Evolutionary conservation across 1,140 invertebrate species (phyloP).

Genomic region (Bathynomus jamesi): DNA sequence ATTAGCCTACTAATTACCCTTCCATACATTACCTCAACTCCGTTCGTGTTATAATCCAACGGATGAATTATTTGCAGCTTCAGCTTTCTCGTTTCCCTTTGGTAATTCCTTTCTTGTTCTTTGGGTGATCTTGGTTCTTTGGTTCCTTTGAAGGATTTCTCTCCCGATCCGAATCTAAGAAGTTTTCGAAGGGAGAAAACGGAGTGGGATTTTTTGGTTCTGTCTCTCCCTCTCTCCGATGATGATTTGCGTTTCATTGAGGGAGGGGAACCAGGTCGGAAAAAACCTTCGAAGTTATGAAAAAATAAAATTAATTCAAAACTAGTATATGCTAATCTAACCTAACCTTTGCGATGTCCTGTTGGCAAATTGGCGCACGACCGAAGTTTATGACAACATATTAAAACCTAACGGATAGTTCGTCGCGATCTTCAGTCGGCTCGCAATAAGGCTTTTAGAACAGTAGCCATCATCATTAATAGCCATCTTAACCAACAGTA

Average conservation of each 20-base stretch:
- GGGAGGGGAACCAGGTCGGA: slow-evolving; percentile 31
- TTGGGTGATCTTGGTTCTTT: slow-evolving; percentile 3
- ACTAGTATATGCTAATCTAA: no score
- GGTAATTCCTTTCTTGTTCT: slow-evolving; percentile 38
- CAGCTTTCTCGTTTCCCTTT: slow-evolving; percentile 34
- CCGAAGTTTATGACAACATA: no score
- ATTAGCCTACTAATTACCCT: no score
- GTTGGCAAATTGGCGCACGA: no score
- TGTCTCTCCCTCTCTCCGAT: slow-evolving; percentile 12
- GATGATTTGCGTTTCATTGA: slow-evolving; percentile 1
- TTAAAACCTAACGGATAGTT: no score
- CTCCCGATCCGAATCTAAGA: slow-evolving; percentile 59
- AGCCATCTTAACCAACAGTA: no score
- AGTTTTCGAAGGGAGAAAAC: slow-evolving; percentile 75
- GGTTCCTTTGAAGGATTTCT: slow-evolving; percentile 36
- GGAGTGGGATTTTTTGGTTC: slow-evolving; percentile 24
- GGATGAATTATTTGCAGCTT: slow-evolving; percentile 75
- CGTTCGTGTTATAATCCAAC: slow-evolving; percentile 66
- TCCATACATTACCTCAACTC: slow-evolving; percentile 49
- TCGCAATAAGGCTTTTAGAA: no score
- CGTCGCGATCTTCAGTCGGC: no score
- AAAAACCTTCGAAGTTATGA: slow-evolving; percentile 11
- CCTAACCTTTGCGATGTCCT: no score
- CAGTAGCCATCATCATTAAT: no score
- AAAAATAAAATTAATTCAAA: no score